Evolutionary conservation across 2,113 vertebrate genomes (phyloP).

Genomic region (Lichenostomus cassidix): DNA sequence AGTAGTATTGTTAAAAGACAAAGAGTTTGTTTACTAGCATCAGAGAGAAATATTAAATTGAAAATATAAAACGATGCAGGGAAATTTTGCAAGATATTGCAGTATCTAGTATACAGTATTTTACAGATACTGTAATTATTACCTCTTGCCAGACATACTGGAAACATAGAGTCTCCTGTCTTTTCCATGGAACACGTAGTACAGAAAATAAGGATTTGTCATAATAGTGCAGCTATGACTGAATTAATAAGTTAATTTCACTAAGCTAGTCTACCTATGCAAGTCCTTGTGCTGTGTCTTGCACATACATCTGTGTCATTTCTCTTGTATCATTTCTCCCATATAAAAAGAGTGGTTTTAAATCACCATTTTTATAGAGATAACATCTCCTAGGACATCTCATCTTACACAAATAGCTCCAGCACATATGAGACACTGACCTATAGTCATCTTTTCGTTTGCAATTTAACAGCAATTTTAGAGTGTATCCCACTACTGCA

Average conservation of each 20-base stretch:
- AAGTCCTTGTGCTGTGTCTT: not conserved
- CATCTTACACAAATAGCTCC: constrained; percentile 22
- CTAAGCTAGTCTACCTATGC: not conserved
- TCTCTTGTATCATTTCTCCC: not conserved
- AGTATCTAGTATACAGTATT: not conserved
- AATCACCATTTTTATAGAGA: not conserved
- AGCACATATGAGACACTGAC: not conserved
- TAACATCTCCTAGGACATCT: not conserved
- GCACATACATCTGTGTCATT: not conserved
- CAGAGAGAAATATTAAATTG: not conserved
- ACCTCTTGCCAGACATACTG: not conserved
- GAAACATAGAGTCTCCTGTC: not conserved
- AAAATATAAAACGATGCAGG: not conserved
- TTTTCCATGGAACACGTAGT: not conserved
- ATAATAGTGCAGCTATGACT: not conserved
- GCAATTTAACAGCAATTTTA: constrained; percentile 41
- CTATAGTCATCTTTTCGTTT: not conserved
- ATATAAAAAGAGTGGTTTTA: not conserved
- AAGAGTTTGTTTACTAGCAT: not conserved
- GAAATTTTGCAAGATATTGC: not conserved
- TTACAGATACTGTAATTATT: not conserved
- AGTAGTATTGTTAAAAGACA: not conserved
- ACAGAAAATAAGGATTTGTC: not conserved
- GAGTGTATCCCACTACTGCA: not conserved
- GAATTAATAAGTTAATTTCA: not conserved